These are phyloP conservation scores for Hyphantria cunea DNA, from an alignment of 1,140 invertebrate species.

Conservation along the genomic window DNA sequence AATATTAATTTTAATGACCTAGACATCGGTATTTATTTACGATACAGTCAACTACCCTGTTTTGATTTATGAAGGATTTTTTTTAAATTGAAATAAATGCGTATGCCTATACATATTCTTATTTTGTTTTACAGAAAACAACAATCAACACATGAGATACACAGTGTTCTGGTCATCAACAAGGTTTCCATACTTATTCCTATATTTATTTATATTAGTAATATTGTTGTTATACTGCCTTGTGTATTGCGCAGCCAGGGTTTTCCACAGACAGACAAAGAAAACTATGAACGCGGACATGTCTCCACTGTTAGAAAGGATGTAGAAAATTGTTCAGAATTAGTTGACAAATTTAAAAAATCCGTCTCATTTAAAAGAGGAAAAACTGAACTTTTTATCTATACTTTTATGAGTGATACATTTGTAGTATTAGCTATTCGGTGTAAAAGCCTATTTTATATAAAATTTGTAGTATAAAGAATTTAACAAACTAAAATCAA, in stretches of 20 bases:
- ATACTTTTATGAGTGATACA: too few species aligned
- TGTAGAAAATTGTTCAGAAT: conserved; percentile 10
- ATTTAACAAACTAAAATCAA: too few species aligned
- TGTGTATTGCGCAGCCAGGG: conserved; percentile 39
- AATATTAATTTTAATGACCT: too few species aligned
- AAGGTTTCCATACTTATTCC: conserved; percentile 64
- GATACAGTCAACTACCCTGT: too few species aligned
- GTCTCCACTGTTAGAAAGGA: conserved; percentile 33
- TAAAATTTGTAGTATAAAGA: too few species aligned
- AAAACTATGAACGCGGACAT: conserved; percentile 16
- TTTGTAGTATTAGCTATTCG: too few species aligned
- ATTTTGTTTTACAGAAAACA: conserved; percentile 61
- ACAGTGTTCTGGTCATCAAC: conserved; percentile 75
- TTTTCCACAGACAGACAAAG: conserved; percentile 20
- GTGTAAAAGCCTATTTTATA: too few species aligned
- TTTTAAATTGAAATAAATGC: too few species aligned
- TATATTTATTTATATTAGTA: conserved; percentile 55
- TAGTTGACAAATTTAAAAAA: neutral
- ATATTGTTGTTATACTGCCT: conserved; percentile 41
- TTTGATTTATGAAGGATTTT: too few species aligned
- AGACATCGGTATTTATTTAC: too few species aligned
- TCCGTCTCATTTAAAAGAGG: too few species aligned
- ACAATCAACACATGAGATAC: conserved; percentile 56
- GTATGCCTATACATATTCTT: neutral
- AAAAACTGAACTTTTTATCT: too few species aligned